Evolutionary conservation across 2,113 vertebrate genomes (phyloP).

Genomic region (Nannospalax galili): DNA sequence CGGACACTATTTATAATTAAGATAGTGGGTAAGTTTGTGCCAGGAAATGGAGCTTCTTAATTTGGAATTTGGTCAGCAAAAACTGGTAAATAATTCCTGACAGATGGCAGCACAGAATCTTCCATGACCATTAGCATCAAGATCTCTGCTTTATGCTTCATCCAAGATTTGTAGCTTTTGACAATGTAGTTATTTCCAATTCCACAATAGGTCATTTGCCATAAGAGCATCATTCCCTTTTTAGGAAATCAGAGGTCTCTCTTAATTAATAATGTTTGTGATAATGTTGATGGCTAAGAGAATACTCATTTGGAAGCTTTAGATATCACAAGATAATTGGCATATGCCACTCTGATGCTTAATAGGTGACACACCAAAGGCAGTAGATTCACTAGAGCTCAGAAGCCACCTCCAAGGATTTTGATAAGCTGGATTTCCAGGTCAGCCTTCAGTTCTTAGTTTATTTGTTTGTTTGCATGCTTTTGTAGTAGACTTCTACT

Average conservation of each 20-base stretch:
- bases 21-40: slow-evolving; percentile 42
- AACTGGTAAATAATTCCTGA: slow-evolving; percentile 77
- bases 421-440: slow-evolving; percentile 47
- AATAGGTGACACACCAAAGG: slow-evolving; percentile 60
- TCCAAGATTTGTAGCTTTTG: slow-evolving; percentile 74
- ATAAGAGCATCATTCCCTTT: slow-evolving; percentile 40
- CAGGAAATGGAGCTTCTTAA: slow-evolving; percentile 63
- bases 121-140: slow-evolving; percentile 76
- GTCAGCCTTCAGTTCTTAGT: not conserved
- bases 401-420: slow-evolving; percentile 28
- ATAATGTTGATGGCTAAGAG: slow-evolving; percentile 64
- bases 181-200: slow-evolving; percentile 67
- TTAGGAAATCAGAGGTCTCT: slow-evolving; percentile 59
- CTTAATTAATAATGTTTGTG: slow-evolving; percentile 69
- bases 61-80: slow-evolving; percentile 78
- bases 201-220: slow-evolving; percentile 67
- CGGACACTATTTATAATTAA: slow-evolving; percentile 65
- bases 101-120: slow-evolving; percentile 77
- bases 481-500: not conserved
- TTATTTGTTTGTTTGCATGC: not conserved
- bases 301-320: slow-evolving; percentile 59
- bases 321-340: slow-evolving; percentile 27
- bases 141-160: slow-evolving; percentile 74
- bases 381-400: slow-evolving; percentile 16
- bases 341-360: slow-evolving; percentile 37